Evolutionary conservation across 1,140 invertebrate species (phyloP).

Genomic region (Sitodiplosis mosellana): DNA sequence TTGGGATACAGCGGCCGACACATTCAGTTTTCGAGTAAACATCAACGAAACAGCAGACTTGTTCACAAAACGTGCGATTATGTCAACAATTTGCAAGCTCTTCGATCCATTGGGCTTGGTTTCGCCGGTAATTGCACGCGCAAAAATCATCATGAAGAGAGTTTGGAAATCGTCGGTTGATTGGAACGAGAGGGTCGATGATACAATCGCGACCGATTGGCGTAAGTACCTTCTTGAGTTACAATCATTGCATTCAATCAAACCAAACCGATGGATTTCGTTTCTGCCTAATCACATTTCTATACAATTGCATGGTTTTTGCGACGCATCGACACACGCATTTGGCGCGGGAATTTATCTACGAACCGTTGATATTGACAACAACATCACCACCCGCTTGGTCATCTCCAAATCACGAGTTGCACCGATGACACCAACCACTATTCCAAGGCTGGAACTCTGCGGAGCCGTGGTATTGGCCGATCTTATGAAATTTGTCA

Average conservation of each 20-base stretch:
- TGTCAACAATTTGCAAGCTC: too few species aligned
- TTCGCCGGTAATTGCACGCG: too few species aligned
- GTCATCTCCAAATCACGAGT: slow-evolving; percentile 20
- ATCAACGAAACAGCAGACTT: background rate
- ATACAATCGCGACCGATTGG: slow-evolving; percentile 8
- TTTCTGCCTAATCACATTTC: background rate
- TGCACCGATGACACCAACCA: slow-evolving; percentile 18
- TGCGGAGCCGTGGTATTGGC: slow-evolving; percentile 14
- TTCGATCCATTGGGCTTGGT: too few species aligned
- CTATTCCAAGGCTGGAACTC: slow-evolving; percentile 19
- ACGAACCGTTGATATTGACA: slow-evolving; percentile 6
- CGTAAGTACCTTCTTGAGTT: slow-evolving; percentile 4
- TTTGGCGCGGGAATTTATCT: slow-evolving; percentile 16
- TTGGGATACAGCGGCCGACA: slow-evolving; percentile 7
- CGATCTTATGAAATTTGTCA: slow-evolving; percentile 7
- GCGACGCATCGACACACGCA: slow-evolving; percentile 13
- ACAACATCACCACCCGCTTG: slow-evolving; percentile 7
- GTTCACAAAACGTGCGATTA: background rate
- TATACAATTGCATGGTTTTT: slow-evolving; percentile 15
- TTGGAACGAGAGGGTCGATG: too few species aligned
- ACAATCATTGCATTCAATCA: background rate
- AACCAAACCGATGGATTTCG: slow-evolving; percentile 9
- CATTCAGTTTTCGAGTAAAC: too few species aligned
- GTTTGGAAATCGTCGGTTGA: slow-evolving; percentile 6
- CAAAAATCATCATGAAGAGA: slow-evolving; percentile 14